phyloP scores from a whole-genome alignment of 2,797 vertebrate genomes.

The Cyclopterus lumpus region DNA sequence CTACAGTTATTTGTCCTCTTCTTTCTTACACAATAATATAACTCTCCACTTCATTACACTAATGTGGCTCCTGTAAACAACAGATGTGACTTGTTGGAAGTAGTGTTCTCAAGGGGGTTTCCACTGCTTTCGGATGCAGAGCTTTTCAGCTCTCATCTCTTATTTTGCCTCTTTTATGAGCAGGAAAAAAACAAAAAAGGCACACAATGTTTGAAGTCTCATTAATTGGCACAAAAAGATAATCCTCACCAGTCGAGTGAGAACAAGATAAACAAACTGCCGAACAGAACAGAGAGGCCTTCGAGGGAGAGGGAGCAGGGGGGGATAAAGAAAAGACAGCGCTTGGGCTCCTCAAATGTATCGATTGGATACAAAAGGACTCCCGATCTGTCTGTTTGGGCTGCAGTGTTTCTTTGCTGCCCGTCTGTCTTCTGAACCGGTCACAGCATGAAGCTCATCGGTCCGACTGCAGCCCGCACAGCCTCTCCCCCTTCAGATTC shows the following conservation, averaged over 20 bases:
- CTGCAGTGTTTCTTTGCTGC: slow-evolving; percentile 26
- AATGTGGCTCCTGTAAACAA: slow-evolving; percentile 49
- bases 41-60: slow-evolving; percentile 39
- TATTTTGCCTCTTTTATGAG: slow-evolving; percentile 33
- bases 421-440: slow-evolving; percentile 22
- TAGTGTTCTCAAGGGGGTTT: slow-evolving; percentile 23
- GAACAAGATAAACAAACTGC: slow-evolving; percentile 16
- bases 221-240: slow-evolving; percentile 22
- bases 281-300: slow-evolving; percentile 5
- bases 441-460: not conserved
- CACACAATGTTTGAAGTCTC: slow-evolving; percentile 30
- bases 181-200: slow-evolving; percentile 23
- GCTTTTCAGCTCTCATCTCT: not conserved
- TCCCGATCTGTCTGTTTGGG: not conserved
- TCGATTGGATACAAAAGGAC: slow-evolving; percentile 10
- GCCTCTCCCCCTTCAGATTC: slow-evolving; percentile 2
- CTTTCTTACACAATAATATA: slow-evolving; percentile 12
- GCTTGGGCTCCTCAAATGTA: not conserved
- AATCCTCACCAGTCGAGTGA: not conserved
- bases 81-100: slow-evolving; percentile 52
- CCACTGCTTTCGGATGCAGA: slow-evolving; percentile 11
- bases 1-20: slow-evolving; percentile 22
- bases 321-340: not conserved
- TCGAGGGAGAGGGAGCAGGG: not conserved
- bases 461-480: not conserved